Base-by-base conservation (phyloP, 1,140 invertebrate species). In the Drosophila novamexicana region DNA sequence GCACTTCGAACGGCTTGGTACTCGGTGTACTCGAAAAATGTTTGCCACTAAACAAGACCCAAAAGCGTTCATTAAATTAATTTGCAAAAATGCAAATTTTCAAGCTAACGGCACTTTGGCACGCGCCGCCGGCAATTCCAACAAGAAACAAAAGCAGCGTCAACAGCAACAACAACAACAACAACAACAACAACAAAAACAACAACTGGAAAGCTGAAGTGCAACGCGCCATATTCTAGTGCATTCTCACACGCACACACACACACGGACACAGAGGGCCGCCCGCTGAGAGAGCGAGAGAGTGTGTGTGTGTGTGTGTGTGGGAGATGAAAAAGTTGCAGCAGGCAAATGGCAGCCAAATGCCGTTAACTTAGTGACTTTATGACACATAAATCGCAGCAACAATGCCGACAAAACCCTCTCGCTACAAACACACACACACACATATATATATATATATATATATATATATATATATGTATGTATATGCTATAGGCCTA, bases 291-390 rank as follows among this genome's bases (percentile, higher is more conserved):
- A 12, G 12, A 42, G 45, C 7, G 32, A 1, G 14, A n/a, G 22
- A n/a, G 39, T 18, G 37, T 0, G 18, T 14, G 57, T 40, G 37
- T 10, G 7, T 29, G n/a, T 16, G 22, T 18, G 42, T 36, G 44
- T 22, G 44, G 22, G 12, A 70, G 45, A 47, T 54, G 36, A 37
- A 22, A 39, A 70, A 69, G 54, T 68, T 62, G 64, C 42, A 47
- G 54, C 53, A 54, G 49, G 47, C 54, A 79, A 84, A 77, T 80
- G 84, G 84, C 80, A 84, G 80, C 29, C 74, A 84, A 88, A 89
- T 88, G 84, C 80, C 84, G 74, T 84, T 88, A 91, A 82, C 85
- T 90, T 90, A 90, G 82, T 90, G 85, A 90, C 85, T 90, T 90
- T 90, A 90, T 90, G 85, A 91, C 85, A 90, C 85, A 90, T 90